A percentile compares a stretch with the other conserved stretches of the same genome.
Conservation (phyloP, 2,113 vertebrate species). For the Cettia cetti region DNA sequence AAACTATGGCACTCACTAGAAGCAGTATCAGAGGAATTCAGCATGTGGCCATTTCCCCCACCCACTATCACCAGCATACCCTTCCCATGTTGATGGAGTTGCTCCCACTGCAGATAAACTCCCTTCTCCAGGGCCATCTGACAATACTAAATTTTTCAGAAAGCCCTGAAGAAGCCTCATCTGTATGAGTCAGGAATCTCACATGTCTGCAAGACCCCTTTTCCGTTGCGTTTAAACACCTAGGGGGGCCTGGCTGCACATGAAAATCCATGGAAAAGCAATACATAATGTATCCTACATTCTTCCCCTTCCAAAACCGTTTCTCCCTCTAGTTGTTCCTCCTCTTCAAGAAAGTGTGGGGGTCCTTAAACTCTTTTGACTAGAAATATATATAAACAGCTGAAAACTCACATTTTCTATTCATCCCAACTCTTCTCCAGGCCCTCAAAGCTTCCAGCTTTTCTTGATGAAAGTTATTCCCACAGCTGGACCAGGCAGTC, state of each 20-base stretch:
- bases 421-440: background rate
- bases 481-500: background rate
- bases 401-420: background rate
- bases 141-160: background rate
- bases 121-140: background rate
- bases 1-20: background rate
- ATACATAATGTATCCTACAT: background rate
- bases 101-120: background rate
- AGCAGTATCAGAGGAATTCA: background rate
- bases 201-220: background rate
- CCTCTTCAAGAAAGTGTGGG: background rate
- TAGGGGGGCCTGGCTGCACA: background rate
- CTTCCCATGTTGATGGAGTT: background rate
- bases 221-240: background rate
- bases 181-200: background rate
- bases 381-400: background rate
- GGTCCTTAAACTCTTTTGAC: background rate
- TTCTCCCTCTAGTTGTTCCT: background rate
- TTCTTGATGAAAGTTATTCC: background rate
- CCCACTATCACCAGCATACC: background rate
- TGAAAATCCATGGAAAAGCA: background rate
- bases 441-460: background rate
- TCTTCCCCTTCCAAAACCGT: background rate
- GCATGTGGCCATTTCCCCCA: fast-evolving
- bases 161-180: background rate